Conservation (phyloP, 2,113 vertebrate species). For the Archilochus colubris region DNA sequence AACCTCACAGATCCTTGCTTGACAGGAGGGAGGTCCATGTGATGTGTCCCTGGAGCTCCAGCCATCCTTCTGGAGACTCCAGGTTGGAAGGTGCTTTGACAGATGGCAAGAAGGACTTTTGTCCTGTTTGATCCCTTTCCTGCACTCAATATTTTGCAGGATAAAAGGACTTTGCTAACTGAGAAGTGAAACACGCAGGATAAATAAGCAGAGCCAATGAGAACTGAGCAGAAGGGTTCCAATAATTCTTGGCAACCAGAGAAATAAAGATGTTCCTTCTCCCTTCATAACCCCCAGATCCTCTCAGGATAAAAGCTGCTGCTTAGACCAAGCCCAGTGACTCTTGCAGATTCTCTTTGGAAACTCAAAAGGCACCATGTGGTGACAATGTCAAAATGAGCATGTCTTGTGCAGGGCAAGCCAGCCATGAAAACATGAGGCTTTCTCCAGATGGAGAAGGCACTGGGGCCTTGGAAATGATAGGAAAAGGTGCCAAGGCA, state of each 20-base stretch:
- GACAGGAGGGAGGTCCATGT: neutral
- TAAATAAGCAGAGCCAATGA: neutral
- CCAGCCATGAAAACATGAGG: neutral
- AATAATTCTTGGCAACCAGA: neutral
- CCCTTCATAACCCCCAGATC: neutral
- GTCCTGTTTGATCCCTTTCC: neutral
- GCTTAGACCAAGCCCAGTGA: neutral
- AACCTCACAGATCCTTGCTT: neutral
- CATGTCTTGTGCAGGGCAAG: neutral
- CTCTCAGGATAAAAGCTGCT: neutral
- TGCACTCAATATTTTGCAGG: neutral
- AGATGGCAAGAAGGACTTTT: slow-evolving; percentile 11
- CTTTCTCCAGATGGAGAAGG: neutral
- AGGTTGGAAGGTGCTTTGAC: neutral
- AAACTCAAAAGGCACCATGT: neutral
- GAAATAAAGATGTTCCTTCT: neutral
- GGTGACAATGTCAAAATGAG: slow-evolving; percentile 5
- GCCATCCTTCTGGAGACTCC: neutral
- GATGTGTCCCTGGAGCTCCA: neutral
- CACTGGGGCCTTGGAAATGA: neutral
- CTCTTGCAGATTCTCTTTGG: neutral
- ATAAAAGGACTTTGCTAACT: neutral
- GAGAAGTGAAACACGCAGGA: neutral
- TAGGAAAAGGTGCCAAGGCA: neutral
- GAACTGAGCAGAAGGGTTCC: neutral